Conservation (phyloP, 2,888 invertebrate genomes). For the Tachina lurida region DNA sequence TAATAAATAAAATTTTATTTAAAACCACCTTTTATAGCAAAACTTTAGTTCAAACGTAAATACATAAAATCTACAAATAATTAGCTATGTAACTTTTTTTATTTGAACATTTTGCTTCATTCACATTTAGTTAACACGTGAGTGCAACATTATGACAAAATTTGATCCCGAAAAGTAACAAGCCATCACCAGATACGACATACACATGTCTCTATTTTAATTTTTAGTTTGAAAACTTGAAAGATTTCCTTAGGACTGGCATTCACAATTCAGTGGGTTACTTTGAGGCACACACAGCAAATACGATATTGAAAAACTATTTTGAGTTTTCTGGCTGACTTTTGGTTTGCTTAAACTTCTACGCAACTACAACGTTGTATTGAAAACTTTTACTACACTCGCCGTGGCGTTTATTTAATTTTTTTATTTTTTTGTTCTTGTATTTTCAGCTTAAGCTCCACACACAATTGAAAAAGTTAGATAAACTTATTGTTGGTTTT, state of each 20-base stretch:
- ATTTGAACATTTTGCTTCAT: background rate
- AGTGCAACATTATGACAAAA: constrained; percentile 1
- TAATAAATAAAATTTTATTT: background rate
- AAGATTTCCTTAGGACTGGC: constrained; percentile 28
- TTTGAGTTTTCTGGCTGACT: constrained; percentile 10
- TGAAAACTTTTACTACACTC: constrained; percentile 11
- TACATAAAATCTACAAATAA: background rate
- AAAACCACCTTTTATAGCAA: background rate
- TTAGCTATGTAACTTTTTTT: background rate
- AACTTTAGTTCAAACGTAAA: background rate
- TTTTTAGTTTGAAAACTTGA: constrained; percentile 28
- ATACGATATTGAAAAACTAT: background rate
- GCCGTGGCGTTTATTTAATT: background rate
- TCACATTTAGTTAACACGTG: constrained; percentile 21
- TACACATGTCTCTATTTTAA: background rate
- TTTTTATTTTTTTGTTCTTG: background rate
- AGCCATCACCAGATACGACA: background rate
- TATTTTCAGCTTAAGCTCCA: background rate
- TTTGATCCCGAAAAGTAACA: constrained; percentile 1
- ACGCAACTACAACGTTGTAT: background rate
- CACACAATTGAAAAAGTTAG: constrained; percentile 30
- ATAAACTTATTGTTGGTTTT: constrained; percentile 23
- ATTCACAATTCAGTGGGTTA: constrained; percentile 11
- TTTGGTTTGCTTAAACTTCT: constrained; percentile 24
- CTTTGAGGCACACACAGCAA: background rate